Percentiles rank a stretch among this genome's conserved stretches.
Conservation (phyloP, 2,797 vertebrate species). For the Scolopax rusticola region DNA sequence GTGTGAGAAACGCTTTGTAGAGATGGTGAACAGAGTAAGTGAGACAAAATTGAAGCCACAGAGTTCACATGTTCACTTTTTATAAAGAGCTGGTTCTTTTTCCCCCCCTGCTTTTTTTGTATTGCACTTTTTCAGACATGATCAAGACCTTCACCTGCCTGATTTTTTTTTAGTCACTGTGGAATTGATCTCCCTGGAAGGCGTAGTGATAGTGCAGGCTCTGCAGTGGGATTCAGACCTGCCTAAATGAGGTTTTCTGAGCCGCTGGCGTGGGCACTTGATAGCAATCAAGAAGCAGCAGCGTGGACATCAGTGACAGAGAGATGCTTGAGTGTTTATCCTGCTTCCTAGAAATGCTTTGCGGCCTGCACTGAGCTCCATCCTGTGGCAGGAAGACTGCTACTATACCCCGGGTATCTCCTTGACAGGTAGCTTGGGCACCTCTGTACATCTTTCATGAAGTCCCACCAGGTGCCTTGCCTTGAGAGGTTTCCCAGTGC, state of each 20-base stretch:
- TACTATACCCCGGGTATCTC: neutral
- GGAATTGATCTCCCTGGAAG: neutral
- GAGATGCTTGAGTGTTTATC: neutral
- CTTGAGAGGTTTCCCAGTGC: neutral
- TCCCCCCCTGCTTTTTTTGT: rapidly evolving
- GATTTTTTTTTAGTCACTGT: neutral
- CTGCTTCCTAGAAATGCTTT: constrained; percentile 18
- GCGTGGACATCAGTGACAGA: neutral
- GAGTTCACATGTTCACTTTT: neutral
- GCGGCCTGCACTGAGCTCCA: constrained; percentile 66
- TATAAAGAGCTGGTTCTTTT: neutral
- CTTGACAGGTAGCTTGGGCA: neutral
- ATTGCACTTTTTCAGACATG: neutral
- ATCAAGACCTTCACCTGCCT: neutral
- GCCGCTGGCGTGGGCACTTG: rapidly evolving
- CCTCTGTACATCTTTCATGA: neutral
- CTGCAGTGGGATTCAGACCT: neutral
- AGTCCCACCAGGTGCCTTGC: neutral
- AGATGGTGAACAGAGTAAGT: neutral
- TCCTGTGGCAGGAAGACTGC: constrained; percentile 63
- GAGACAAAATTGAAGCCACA: neutral
- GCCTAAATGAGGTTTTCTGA: neutral
- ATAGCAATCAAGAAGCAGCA: neutral
- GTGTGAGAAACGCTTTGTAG: neutral
- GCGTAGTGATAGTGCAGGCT: neutral